These are phyloP conservation scores for Siderastrea siderea DNA, from an alignment of 92 coral and sea anemone species.

Conservation along the genomic window DNA sequence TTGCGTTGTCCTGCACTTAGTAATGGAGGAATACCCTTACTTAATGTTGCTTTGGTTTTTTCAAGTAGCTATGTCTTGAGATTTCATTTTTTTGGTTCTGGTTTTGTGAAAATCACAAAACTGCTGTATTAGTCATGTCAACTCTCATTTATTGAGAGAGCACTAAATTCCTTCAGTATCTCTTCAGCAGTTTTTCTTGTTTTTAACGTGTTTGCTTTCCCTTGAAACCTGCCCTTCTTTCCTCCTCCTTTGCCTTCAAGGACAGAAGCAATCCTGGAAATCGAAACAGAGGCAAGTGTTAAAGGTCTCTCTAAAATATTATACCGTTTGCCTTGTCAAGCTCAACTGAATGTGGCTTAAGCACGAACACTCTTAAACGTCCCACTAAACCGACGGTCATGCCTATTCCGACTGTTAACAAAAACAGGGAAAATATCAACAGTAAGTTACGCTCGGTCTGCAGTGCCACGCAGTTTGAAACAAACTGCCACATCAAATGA, in stretches of 20 bases:
- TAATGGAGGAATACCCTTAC: too few relatives aligned
- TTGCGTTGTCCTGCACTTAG: too few relatives aligned
- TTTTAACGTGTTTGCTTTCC: constrained; percentile 89
- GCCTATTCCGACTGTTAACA: too few relatives aligned
- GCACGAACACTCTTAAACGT: neutral
- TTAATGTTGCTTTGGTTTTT: too few relatives aligned
- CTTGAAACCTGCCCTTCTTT: constrained; percentile 91
- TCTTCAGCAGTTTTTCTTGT: constrained; percentile 84
- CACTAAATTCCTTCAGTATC: constrained; percentile 70
- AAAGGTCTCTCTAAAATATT: neutral
- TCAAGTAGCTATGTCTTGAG: too few relatives aligned
- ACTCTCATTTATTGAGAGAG: constrained; percentile 28
- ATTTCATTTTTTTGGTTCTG: too few relatives aligned
- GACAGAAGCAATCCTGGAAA: constrained; percentile 77
- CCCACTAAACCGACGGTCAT: too few relatives aligned
- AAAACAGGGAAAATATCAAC: too few relatives aligned
- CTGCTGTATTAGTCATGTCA: neutral
- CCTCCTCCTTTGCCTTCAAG: constrained; percentile 99
- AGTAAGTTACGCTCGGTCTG: too few relatives aligned
- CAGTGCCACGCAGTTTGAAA: too few relatives aligned
- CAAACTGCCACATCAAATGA: too few relatives aligned
- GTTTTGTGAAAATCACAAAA: too few relatives aligned
- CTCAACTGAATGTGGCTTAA: neutral
- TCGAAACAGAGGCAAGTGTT: neutral
- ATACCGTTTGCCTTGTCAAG: neutral